Evolutionary conservation across 2,888 invertebrate species (phyloP).

Genomic region (Lithophane ornitopus): DNA sequence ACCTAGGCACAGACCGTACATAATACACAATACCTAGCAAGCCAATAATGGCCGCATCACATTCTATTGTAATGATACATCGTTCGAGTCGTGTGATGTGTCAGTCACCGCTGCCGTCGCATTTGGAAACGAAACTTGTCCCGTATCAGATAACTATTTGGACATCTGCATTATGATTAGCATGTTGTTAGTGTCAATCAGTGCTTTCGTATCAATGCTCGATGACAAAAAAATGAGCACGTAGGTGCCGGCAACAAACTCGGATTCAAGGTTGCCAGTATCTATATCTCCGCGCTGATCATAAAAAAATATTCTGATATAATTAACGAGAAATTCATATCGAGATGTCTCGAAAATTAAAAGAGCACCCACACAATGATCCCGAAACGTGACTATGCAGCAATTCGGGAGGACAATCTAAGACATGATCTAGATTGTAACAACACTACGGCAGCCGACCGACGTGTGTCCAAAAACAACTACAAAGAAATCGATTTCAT

Average conservation of each 20-base stretch:
- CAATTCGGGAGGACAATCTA: conserved; percentile 85
- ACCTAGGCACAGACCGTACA: conserved; percentile 78
- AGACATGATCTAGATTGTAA: conserved; percentile 88
- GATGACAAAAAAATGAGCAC: conserved; percentile 75
- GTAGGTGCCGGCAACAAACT: conserved; percentile 74
- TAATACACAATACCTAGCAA: conserved; percentile 78
- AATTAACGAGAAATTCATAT: conserved; percentile 86
- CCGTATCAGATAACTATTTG: conserved; percentile 85
- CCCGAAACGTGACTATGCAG: conserved; percentile 85
- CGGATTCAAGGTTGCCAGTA: conserved; percentile 76
- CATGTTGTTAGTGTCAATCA: conserved; percentile 84
- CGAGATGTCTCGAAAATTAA: conserved; percentile 83
- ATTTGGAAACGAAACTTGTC: conserved; percentile 80
- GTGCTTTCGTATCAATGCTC: conserved; percentile 76
- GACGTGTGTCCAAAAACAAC: conserved; percentile 85
- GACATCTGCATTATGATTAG: conserved; percentile 84
- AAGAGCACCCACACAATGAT: conserved; percentile 84
- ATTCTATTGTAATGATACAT: conserved; percentile 80
- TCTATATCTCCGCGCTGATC: conserved; percentile 65
- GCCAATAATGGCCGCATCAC: conserved; percentile 75
- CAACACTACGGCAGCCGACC: conserved; percentile 84
- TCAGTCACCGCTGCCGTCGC: conserved; percentile 81
- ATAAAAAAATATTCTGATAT: conserved; percentile 80
- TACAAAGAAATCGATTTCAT: conserved; percentile 86
- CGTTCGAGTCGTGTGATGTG: conserved; percentile 73